These are phyloP conservation scores for Carcharodon carcharias DNA, from an alignment of 2,797 vertebrate genomes.

Conservation along the genomic window DNA sequence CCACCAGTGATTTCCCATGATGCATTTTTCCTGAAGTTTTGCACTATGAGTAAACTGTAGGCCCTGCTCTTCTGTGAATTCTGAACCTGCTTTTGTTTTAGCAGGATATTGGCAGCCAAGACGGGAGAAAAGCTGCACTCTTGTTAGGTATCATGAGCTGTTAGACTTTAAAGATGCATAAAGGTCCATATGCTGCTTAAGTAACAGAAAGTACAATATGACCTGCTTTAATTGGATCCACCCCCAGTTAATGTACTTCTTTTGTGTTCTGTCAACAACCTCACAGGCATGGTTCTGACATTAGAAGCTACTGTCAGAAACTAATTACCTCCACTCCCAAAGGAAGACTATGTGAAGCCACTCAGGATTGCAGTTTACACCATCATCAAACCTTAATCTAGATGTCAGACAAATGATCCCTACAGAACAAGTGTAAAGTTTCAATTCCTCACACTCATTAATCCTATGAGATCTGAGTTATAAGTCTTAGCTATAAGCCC, in stretches of 20 bases:
- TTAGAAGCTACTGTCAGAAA: not conserved
- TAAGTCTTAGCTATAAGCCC: not conserved
- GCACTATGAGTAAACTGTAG: not conserved
- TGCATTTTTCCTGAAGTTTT: constrained; percentile 1
- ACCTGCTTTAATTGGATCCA: not conserved
- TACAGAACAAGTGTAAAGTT: not conserved
- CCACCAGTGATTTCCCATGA: not conserved
- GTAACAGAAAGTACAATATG: not conserved
- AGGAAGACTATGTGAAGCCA: not conserved
- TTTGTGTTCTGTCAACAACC: not conserved
- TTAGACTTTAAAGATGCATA: not conserved
- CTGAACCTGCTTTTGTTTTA: not conserved
- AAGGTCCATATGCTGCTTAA: not conserved
- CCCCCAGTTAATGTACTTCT: not conserved
- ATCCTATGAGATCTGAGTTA: not conserved
- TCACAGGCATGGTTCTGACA: not conserved
- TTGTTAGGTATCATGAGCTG: not conserved
- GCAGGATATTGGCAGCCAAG: too few species aligned
- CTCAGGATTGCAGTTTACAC: not conserved
- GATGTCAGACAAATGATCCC: not conserved
- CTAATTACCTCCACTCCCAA: not conserved
- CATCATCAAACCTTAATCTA: not conserved
- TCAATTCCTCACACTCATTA: not conserved
- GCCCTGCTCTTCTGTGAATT: not conserved
- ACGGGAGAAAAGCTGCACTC: not conserved